phyloP scores from a whole-genome alignment of 2,113 vertebrate species.

The Corythaixoides concolor region DNA sequence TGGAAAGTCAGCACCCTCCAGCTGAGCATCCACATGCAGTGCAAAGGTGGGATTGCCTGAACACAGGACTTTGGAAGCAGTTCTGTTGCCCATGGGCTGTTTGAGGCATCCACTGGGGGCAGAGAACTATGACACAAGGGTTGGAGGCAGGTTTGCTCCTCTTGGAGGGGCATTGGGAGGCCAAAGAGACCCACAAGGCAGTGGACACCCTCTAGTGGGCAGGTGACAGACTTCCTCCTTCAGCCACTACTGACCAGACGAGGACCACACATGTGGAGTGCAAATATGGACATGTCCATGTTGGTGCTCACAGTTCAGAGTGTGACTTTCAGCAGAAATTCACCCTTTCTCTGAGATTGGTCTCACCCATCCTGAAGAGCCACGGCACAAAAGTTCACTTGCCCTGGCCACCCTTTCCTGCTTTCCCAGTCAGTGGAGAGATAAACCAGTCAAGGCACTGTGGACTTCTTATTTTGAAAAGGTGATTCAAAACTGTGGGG shows the following conservation, averaged over 20 bases:
- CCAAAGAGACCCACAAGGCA: background rate
- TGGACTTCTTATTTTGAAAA: background rate
- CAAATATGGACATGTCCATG: background rate
- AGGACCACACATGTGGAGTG: background rate
- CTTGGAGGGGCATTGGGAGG: background rate
- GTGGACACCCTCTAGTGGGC: background rate
- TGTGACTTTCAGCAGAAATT: background rate
- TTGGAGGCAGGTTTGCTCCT: background rate
- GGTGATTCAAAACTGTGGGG: too few relatives aligned
- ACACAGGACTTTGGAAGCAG: background rate
- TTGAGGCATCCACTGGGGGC: background rate
- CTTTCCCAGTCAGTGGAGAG: background rate
- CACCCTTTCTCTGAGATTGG: background rate
- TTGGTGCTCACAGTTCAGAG: background rate
- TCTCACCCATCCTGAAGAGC: background rate
- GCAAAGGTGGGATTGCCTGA: background rate
- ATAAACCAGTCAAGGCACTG: background rate
- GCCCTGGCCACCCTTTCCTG: background rate
- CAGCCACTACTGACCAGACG: background rate
- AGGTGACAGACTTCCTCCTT: background rate
- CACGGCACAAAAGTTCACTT: background rate
- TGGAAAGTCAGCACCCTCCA: background rate
- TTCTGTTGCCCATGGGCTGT: background rate
- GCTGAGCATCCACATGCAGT: background rate
- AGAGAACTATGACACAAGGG: background rate